phyloP scores from a whole-genome alignment of 2,113 vertebrate genomes.

The Bombycilla garrulus region DNA sequence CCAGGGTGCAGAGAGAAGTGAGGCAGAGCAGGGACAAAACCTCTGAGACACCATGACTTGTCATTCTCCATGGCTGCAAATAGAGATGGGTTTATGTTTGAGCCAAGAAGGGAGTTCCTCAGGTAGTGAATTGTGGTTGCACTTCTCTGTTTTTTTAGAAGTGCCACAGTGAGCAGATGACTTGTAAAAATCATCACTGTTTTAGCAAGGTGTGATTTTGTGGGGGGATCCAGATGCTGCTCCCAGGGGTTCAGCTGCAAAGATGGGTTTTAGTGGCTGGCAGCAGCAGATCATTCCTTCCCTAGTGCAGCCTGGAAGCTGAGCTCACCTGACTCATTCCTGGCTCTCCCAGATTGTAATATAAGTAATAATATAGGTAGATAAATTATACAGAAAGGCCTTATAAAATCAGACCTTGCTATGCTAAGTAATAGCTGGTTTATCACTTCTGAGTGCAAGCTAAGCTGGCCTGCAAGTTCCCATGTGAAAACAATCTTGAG shows the following conservation, averaged over 20 bases:
- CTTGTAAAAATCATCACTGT: not conserved
- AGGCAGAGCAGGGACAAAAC: not conserved
- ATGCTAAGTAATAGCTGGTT: too few relatives aligned
- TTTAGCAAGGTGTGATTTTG: not conserved
- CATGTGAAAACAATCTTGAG: too few relatives aligned
- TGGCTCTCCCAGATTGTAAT: not conserved
- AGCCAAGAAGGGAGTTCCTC: not conserved
- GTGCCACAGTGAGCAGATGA: not conserved
- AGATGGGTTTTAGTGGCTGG: not conserved
- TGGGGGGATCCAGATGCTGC: not conserved
- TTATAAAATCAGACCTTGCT: too few relatives aligned
- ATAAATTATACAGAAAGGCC: too few relatives aligned
- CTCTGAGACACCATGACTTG: fast-evolving
- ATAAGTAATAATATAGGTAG: too few relatives aligned
- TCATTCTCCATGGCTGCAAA: not conserved
- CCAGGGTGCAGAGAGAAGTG: not conserved
- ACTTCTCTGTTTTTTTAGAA: not conserved
- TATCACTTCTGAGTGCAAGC: too few relatives aligned
- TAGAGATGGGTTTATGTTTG: not conserved
- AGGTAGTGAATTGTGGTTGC: not conserved
- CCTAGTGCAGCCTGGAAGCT: not conserved
- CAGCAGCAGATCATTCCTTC: not conserved
- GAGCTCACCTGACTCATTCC: not conserved
- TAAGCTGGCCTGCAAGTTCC: too few relatives aligned
- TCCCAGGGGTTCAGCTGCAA: not conserved